Evolutionary conservation across 2,888 invertebrate genomes (phyloP).

Genomic region (Linyphia triangularis): DNA sequence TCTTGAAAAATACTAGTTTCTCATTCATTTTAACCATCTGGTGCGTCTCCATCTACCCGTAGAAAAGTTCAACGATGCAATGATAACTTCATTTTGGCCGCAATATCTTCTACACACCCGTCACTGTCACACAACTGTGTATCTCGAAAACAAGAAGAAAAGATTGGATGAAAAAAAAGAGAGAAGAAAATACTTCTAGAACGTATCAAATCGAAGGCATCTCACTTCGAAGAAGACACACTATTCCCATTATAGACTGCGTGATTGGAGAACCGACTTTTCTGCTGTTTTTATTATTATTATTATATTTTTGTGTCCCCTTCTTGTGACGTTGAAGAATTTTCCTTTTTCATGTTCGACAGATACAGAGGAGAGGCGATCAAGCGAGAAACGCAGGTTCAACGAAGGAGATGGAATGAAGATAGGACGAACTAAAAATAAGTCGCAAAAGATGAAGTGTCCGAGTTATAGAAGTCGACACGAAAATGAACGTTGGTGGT

Average conservation of each 20-base stretch:
- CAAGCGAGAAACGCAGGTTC: conserved; percentile 41
- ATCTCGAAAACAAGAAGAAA: conserved; percentile 9
- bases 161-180: background rate
- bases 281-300: background rate
- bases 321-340: conserved; percentile 60
- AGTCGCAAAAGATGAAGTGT: conserved; percentile 30
- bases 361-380: conserved; percentile 46
- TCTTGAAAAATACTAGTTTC: too few relatives aligned
- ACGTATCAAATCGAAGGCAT: conserved; percentile 63
- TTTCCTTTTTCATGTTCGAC: conserved; percentile 54
- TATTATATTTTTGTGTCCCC: background rate
- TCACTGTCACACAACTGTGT: conserved; percentile 1
- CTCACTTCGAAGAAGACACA: conserved; percentile 49
- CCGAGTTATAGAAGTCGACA: too few relatives aligned
- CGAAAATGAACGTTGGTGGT: too few relatives aligned
- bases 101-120: conserved; percentile 27
- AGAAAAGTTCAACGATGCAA: conserved; percentile 48
- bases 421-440: conserved; percentile 1
- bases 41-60: conserved; percentile 38
- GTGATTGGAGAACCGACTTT: conserved; percentile 56
- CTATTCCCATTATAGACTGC: conserved; percentile 66
- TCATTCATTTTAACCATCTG: conserved; percentile 53
- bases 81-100: conserved; percentile 46
- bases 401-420: conserved; percentile 27
- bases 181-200: conserved; percentile 34